Evolutionary conservation across 2,113 vertebrate species (phyloP).

Genomic region (Antidorcas marsupialis): DNA sequence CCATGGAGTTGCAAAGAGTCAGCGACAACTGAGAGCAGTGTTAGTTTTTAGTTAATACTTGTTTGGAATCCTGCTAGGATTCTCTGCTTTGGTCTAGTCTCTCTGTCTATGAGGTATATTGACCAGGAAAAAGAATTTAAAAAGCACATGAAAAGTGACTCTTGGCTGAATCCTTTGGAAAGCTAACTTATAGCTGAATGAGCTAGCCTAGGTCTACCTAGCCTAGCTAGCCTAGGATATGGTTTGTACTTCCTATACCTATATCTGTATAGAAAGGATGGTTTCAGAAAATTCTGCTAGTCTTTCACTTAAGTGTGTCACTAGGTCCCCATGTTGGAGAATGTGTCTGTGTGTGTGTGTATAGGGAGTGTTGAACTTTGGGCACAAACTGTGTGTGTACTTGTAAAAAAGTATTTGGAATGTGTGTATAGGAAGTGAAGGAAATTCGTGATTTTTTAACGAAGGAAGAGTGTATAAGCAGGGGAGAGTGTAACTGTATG

Average conservation of each 20-base stretch:
- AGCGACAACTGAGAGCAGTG: neutral
- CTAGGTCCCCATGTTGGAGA: neutral
- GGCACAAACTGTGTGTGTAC: neutral
- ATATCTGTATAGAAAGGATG: neutral
- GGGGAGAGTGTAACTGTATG: neutral
- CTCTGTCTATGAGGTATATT: neutral
- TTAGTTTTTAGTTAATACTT: neutral
- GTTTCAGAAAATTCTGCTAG: neutral
- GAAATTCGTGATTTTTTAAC: neutral
- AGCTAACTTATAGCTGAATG: neutral
- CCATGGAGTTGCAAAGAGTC: neutral
- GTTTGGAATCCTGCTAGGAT: neutral
- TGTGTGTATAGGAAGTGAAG: neutral
- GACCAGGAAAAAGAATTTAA: no score
- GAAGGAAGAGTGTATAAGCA: neutral
- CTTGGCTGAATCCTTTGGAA: neutral
- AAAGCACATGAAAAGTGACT: neutral
- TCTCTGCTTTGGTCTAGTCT: neutral
- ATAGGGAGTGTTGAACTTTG: neutral
- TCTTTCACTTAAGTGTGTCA: conserved; percentile 40
- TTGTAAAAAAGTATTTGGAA: neutral
- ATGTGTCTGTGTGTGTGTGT: neutral
- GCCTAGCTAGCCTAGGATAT: neutral
- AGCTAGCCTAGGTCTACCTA: neutral
- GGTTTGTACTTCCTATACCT: neutral